Conservation (phyloP, 1,140 invertebrate genomes). For the Whitmania pigra region DNA sequence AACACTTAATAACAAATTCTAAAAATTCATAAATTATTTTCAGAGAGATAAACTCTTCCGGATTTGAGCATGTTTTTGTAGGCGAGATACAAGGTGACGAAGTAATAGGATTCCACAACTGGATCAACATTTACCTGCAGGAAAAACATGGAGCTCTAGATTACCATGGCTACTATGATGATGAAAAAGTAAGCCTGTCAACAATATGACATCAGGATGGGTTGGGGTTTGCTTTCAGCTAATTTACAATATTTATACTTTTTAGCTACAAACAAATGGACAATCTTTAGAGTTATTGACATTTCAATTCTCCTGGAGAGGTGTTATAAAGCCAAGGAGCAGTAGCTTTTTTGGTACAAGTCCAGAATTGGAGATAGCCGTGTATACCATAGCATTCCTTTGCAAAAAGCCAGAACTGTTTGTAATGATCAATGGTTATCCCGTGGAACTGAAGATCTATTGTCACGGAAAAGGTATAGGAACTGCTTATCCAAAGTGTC, state of each 20-base stretch:
- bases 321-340: conserved; percentile 36
- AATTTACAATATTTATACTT: not conserved
- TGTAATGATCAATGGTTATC: conserved; percentile 35
- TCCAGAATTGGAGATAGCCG: conserved; percentile 77
- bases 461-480: conserved; percentile 28
- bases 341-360: conserved; percentile 68
- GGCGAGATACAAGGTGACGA: conserved; percentile 40
- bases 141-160: conserved; percentile 42
- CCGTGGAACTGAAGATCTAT: conserved; percentile 30
- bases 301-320: conserved; percentile 38
- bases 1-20: no score
- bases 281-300: conserved; percentile 34
- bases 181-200: conserved; percentile 34
- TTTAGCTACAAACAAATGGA: conserved; percentile 26
- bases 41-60: conserved; percentile 40
- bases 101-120: conserved; percentile 46
- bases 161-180: conserved; percentile 43
- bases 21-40: conserved; percentile 23
- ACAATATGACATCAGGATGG: not conserved
- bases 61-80: conserved; percentile 47
- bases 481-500: conserved; percentile 24
- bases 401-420: conserved; percentile 17
- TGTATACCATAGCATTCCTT: conserved; percentile 55
- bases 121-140: conserved; percentile 43
- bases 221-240: not conserved